Base-by-base conservation (phyloP, 1,140 invertebrate species). In the Pogonus chalceus region DNA sequence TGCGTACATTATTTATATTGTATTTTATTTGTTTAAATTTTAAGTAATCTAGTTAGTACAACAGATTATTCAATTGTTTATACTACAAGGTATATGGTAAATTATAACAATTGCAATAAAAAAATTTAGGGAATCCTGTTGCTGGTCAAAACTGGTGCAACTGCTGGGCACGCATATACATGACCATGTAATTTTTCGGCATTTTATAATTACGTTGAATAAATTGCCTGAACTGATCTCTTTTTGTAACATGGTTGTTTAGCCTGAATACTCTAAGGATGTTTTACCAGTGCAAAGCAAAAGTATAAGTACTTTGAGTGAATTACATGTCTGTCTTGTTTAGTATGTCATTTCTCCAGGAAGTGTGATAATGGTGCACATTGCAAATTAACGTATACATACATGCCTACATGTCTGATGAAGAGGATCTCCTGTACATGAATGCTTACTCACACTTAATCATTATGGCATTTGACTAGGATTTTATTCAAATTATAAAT, bases 341-440 rank as follows among this genome's bases (percentile, higher is more conserved):
- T 18, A 43, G 37, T 43, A 43, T 43, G 37, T 18, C 37, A 43
- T 43, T 43, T 43, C 37, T 43, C 37, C 37, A 43, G 37, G 37
- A 43, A 43, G 37, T 43, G 9, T 3, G 37, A 43, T 43, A 31
- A 31, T 7, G 26, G 26, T 31, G 26, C 14, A 31, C 26, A 12
- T 43, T 18, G 37, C 9, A 43, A 4, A 18, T 4, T 43, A 18
- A 7, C 37, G 9, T 4, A 9, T 43, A 9, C 18, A n/a, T n/a
- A n/a, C n/a, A n/a, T n/a, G n/a, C n/a, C n/a, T n/a, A n/a, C n/a
- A n/a, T n/a, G n/a, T n/a, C n/a, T n/a, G n/a, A n/a, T n/a, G n/a
- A n/a, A n/a, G n/a, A n/a, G n/a, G n/a, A n/a, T n/a, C n/a, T n/a
- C n/a, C 18, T 7, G 18, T 10, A 43, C 37, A 43, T 43, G 37